Conservation (phyloP, 2,113 vertebrate species). For the Ophthalmolycus amberensis region DNA sequence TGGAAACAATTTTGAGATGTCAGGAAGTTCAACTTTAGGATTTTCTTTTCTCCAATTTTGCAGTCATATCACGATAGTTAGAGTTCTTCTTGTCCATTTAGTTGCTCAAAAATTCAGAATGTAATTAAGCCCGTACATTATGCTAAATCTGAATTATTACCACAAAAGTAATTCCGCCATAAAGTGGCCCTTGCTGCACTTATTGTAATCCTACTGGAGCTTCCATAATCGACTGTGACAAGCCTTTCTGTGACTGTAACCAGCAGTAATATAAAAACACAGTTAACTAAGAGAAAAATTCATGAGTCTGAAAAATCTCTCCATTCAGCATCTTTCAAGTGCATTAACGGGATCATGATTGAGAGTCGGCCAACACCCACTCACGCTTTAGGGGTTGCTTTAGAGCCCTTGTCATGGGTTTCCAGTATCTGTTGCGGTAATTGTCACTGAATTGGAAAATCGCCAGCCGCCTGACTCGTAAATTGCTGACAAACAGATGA, state of each 20-base stretch:
- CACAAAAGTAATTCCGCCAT: background rate
- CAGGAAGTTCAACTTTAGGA: constrained; percentile 45
- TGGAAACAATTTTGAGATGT: constrained; percentile 57
- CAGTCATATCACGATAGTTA: background rate
- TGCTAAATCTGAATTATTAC: constrained; percentile 19
- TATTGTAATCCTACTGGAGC: constrained; percentile 21
- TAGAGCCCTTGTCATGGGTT: constrained; percentile 23
- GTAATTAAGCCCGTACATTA: constrained; percentile 31
- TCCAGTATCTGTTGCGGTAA: constrained; percentile 39
- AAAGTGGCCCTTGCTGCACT: constrained; percentile 23
- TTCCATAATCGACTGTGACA: constrained; percentile 10
- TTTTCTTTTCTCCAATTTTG: constrained; percentile 36
- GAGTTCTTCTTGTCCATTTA: constrained; percentile 12
- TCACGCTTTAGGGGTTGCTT: constrained; percentile 18
- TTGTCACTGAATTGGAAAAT: constrained; percentile 44
- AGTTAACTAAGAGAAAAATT: constrained; percentile 34
- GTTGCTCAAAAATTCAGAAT: constrained; percentile 16
- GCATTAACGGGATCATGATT: constrained; percentile 53
- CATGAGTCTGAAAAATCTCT: constrained; percentile 33
- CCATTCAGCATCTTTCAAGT: constrained; percentile 53
- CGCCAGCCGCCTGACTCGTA: background rate
- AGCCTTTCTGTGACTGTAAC: constrained; percentile 10
- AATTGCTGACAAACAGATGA: constrained; percentile 50
- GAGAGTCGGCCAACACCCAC: constrained; percentile 32
- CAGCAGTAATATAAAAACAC: constrained; percentile 31